Conservation (phyloP, 2,113 vertebrate genomes). For the Brevimyrus niger region DNA sequence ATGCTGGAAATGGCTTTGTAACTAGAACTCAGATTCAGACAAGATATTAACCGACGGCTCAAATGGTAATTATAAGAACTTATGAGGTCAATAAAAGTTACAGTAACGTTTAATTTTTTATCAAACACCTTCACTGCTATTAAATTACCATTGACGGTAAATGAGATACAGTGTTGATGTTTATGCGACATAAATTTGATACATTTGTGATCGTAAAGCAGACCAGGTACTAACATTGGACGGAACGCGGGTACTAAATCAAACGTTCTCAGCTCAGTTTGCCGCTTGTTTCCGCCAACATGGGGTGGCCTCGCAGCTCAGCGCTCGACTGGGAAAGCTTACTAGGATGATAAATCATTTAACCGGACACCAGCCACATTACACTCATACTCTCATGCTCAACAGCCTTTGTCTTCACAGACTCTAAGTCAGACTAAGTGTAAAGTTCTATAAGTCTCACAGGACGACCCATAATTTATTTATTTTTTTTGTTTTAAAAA, state of each 20-base stretch:
- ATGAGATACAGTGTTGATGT: not conserved
- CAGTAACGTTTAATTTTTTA: not conserved
- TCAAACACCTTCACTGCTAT: not conserved
- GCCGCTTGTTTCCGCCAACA: conserved; percentile 57
- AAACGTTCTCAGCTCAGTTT: conserved; percentile 43
- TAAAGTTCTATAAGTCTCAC: conserved; percentile 48
- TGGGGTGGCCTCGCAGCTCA: conserved; percentile 24
- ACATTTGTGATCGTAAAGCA: not conserved
- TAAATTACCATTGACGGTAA: not conserved
- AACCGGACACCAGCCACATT: conserved; percentile 56
- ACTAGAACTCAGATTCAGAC: conserved; percentile 19
- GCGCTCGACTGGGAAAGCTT: conserved; percentile 53
- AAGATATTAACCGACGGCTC: conserved; percentile 5
- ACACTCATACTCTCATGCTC: conserved; percentile 43
- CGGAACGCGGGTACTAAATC: conserved; percentile 1
- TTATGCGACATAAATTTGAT: not conserved
- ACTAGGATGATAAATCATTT: conserved; percentile 73
- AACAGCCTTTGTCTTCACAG: conserved; percentile 53
- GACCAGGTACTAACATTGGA: not conserved
- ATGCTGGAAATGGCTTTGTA: conserved; percentile 61
- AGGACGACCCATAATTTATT: conserved; percentile 31
- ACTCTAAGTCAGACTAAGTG: conserved; percentile 21
- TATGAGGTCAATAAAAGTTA: not conserved
- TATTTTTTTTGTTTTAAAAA: conserved; percentile 20
- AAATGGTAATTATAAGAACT: not conserved